A percentile compares a stretch with the other conserved stretches of the same genome.
phyloP scores from a whole-genome alignment of 2,888 invertebrate genomes.

The Caenorhabditis imperialis region DNA sequence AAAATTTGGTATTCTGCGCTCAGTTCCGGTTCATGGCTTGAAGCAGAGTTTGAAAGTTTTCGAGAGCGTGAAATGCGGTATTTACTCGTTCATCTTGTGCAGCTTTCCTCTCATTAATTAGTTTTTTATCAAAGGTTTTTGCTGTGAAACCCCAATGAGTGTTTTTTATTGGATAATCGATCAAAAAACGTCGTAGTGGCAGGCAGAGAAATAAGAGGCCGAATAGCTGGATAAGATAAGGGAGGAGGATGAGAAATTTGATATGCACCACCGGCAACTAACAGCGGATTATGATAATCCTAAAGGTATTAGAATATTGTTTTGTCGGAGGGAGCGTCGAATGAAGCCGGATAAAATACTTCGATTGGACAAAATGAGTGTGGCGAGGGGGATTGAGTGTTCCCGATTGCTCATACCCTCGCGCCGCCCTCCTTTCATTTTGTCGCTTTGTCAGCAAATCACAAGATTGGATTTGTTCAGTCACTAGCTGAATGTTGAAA shows the following conservation, averaged over 20 bases:
- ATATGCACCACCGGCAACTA: constrained; percentile 42
- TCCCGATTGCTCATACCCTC: constrained; percentile 42
- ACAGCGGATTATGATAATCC: constrained; percentile 41
- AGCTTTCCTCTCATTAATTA: too few species aligned
- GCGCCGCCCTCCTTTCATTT: constrained; percentile 7
- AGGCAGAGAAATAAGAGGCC: not conserved
- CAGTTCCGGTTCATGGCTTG: constrained; percentile 28
- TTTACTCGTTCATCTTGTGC: too few species aligned
- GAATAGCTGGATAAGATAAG: not conserved
- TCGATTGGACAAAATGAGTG: constrained; percentile 41
- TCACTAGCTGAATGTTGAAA: too few species aligned
- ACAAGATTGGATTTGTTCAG: constrained; percentile 33
- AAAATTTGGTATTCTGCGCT: constrained; percentile 48
- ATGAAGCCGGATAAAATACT: constrained; percentile 52
- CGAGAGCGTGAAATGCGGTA: too few species aligned
- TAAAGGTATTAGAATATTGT: constrained; percentile 44
- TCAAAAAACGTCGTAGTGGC: constrained; percentile 30
- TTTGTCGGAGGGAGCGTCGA: constrained; percentile 32
- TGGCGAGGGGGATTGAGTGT: constrained; percentile 33
- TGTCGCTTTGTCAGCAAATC: constrained; percentile 30
- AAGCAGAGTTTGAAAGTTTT: too few species aligned
- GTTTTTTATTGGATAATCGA: constrained; percentile 22
- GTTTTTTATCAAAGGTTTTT: too few species aligned
- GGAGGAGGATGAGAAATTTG: constrained; percentile 36
- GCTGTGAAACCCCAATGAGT: too few species aligned